A percentile compares a stretch with the other conserved stretches of the same genome.
phyloP scores from a whole-genome alignment of 2,797 vertebrate species.

The Enteromius thamalakanensis region DNA sequence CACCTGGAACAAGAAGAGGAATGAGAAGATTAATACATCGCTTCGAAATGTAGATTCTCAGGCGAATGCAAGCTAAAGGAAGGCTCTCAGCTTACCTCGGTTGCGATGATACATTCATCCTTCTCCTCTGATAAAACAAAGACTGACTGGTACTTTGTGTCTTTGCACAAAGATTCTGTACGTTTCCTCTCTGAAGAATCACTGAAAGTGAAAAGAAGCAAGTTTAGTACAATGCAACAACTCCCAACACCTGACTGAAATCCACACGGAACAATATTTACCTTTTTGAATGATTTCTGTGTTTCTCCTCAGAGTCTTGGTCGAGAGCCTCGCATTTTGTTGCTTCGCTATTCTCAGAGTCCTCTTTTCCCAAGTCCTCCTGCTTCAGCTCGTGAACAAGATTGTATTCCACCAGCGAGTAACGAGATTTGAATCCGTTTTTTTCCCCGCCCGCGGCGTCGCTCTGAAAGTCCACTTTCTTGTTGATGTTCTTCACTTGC shows the following conservation, averaged over 20 bases:
- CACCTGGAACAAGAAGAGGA: slow-evolving; percentile 78
- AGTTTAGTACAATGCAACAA: slow-evolving; percentile 32
- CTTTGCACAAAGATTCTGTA: slow-evolving; percentile 82
- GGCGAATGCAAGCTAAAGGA: neutral
- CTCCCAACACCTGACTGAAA: neutral
- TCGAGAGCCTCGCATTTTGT: slow-evolving; percentile 83
- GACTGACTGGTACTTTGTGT: slow-evolving; percentile 98
- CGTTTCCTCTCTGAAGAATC: slow-evolving; percentile 85
- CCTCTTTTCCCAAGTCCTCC: slow-evolving; percentile 81
- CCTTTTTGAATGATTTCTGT: slow-evolving; percentile 86
- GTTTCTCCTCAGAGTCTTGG: slow-evolving; percentile 82
- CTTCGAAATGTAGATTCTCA: neutral
- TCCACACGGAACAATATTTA: slow-evolving; percentile 64
- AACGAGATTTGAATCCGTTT: slow-evolving; percentile 89
- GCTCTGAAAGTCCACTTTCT: slow-evolving; percentile 92
- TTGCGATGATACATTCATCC: slow-evolving; percentile 98
- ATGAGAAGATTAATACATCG: slow-evolving; percentile 63
- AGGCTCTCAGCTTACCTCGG: slow-evolving; percentile 84
- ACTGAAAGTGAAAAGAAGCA: slow-evolving; percentile 70
- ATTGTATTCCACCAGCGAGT: slow-evolving; percentile 94
- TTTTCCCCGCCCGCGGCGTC: slow-evolving; percentile 83
- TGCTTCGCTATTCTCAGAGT: slow-evolving; percentile 74
- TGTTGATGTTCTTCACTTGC: slow-evolving; percentile 97
- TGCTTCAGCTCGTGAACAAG: slow-evolving; percentile 91
- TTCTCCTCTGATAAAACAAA: slow-evolving; percentile 97